Evolutionary conservation across 2,113 vertebrate genomes (phyloP), one percentile per base, ranked within the genome.

Genomic region (Tichodroma muraria): DNA sequence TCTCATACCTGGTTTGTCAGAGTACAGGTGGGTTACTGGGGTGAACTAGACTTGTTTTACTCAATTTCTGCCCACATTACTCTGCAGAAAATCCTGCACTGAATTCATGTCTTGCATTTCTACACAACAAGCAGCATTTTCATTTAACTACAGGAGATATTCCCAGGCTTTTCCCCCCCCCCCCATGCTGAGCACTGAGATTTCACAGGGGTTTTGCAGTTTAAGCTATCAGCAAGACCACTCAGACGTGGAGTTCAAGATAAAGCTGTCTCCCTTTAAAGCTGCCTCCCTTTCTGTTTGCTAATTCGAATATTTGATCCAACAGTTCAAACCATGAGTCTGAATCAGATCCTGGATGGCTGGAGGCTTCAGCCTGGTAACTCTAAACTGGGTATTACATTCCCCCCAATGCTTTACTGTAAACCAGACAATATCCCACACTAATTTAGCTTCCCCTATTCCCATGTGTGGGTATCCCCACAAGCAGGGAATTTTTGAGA

Each of bases 1-100:
- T 99, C 95, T 99, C 99, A 37, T 99, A 99, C 96, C 99, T 99
- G 93, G 66, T 53, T 61, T 35, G 69, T 37, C 76, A 93, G 37
- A 90, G 78, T 5, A 80, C 33, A 94, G 35, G 11, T 25, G 40
- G 28, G 18, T 95, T 79, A 93, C 28, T 35, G 24, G 76, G 42
- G n/a, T 31, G 27, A 93, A 40, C 38, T 60, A n/a, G 28, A 61
- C 19, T 71, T 45, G 16, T 49, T 45, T 54, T 31, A 52, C 42
- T 60, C 64, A 52, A 64, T n/a, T 71, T 47, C 79, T 68, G 54
- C 56, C 30, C 63, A 59, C 33, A 52, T 21, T 9, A 19, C 14
- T 89, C 82, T 77, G 59, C 71, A 83, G 64, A 80, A 76, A 90
- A 37, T 63, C 24, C 79, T 70, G 71, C 37, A 17, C 56, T 60